Percentiles rank a stretch among this genome's conserved stretches.
Evolutionary conservation across 2,797 vertebrate genomes (phyloP).

Genomic region (Gouania willdenowi): DNA sequence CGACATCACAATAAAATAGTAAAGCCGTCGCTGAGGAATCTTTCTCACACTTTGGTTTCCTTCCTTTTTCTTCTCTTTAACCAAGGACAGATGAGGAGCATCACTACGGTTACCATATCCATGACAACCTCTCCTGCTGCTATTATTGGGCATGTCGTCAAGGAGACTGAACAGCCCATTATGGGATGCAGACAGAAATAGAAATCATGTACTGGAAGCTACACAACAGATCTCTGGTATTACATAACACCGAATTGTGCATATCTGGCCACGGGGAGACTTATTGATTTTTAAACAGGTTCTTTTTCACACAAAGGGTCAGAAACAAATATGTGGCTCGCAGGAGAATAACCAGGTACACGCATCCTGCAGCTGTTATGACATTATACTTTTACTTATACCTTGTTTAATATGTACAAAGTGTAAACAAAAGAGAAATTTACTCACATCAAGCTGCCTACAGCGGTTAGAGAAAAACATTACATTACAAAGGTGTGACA

Average conservation of each 20-base stretch:
- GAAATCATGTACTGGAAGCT: slow-evolving; percentile 53
- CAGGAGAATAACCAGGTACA: not conserved
- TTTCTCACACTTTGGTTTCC: slow-evolving; percentile 47
- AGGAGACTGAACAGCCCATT: slow-evolving; percentile 64
- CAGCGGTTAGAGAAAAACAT: too few relatives aligned
- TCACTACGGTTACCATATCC: slow-evolving; percentile 79
- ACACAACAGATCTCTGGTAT: slow-evolving; percentile 54
- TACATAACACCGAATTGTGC: slow-evolving; percentile 54
- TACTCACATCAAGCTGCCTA: too few relatives aligned
- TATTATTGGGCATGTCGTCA: slow-evolving; percentile 69
- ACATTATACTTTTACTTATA: not conserved
- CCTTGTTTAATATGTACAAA: too few relatives aligned
- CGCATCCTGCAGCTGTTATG: slow-evolving; percentile 7
- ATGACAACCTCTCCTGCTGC: slow-evolving; percentile 75
- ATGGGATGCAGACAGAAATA: slow-evolving; percentile 70
- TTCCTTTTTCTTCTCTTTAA: slow-evolving; percentile 48
- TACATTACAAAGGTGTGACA: too few relatives aligned
- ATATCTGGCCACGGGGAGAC: slow-evolving; percentile 20
- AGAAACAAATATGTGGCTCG: slow-evolving; percentile 3
- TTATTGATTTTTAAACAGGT: slow-evolving; percentile 24
- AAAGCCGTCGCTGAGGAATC: slow-evolving; percentile 25
- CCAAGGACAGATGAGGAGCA: slow-evolving; percentile 68
- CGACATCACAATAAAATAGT: too few relatives aligned
- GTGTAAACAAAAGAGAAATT: too few relatives aligned
- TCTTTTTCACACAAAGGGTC: slow-evolving; percentile 10